Evolutionary conservation across 2,797 vertebrate species (phyloP).

Genomic region (Cephalopachus bancanus): DNA sequence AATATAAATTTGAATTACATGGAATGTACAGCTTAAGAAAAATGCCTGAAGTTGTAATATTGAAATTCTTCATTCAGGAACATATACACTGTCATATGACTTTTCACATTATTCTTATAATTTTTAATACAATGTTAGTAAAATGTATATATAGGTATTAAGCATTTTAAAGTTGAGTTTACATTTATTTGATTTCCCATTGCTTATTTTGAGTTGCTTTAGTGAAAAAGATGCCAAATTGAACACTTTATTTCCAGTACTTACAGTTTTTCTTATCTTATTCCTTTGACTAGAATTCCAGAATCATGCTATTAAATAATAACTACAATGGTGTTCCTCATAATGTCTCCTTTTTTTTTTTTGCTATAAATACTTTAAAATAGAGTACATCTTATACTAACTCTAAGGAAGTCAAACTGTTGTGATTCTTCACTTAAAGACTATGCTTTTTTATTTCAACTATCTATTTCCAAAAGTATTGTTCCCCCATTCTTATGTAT

Average conservation of each 20-base stretch:
- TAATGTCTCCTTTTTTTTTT: neutral
- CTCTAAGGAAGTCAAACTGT: neutral
- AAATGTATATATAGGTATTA: neutral
- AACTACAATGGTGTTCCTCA: neutral
- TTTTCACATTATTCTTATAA: slow-evolving; percentile 17
- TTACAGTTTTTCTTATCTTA: slow-evolving; percentile 4
- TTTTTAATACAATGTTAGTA: neutral
- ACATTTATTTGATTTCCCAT: neutral
- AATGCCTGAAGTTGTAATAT: neutral
- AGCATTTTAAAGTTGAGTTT: neutral
- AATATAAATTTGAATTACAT: slow-evolving; percentile 9
- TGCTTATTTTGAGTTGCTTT: neutral
- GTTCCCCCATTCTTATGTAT: neutral
- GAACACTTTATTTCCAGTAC: neutral
- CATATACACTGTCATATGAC: neutral
- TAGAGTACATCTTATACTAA: neutral
- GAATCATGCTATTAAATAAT: neutral
- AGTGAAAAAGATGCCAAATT: neutral
- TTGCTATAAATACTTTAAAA: neutral
- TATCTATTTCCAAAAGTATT: neutral
- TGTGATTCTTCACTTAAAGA: neutral
- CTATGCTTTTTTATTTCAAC: neutral
- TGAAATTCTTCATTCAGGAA: neutral
- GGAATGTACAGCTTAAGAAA: slow-evolving; percentile 13
- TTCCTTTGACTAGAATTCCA: neutral